These are phyloP conservation scores for Petrolisthes manimaculis DNA, from an alignment of 2,888 invertebrate genomes.

Conservation along the genomic window DNA sequence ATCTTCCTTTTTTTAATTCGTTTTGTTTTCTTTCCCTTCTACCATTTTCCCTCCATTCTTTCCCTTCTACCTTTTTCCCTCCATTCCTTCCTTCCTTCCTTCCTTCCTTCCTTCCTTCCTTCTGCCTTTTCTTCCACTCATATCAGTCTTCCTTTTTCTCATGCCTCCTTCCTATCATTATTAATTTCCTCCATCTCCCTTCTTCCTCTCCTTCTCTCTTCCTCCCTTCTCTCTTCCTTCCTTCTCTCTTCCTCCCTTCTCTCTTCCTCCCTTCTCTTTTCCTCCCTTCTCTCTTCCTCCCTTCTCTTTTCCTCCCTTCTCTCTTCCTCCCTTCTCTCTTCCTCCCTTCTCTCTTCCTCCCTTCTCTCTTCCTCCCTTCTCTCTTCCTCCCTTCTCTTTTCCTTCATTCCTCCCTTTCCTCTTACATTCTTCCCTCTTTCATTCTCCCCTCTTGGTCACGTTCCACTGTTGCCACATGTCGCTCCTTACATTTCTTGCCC, in stretches of 20 bases:
- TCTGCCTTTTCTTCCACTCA: background rate
- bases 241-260: background rate
- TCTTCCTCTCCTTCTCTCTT: background rate
- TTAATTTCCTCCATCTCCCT: background rate
- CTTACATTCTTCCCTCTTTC: background rate
- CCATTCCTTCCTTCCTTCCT: background rate
- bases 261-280: background rate
- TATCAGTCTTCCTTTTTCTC: background rate
- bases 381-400: conserved; percentile 9
- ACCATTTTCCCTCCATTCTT: background rate
- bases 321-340: conserved; percentile 2
- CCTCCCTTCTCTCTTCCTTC: background rate
- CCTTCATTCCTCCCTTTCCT: background rate
- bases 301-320: background rate
- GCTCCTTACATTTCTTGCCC: background rate
- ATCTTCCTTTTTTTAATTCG: background rate
- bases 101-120: too few species aligned
- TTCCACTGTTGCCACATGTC: background rate
- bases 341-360: background rate
- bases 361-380: background rate
- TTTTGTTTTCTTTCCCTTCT: background rate
- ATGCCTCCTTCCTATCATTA: background rate
- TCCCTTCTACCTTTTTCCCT: too few species aligned
- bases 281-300: too few species aligned
- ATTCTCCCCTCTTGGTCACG: background rate